These are phyloP conservation scores for Morelia viridis DNA, from an alignment of 2,797 vertebrate species.

Conservation along the genomic window DNA sequence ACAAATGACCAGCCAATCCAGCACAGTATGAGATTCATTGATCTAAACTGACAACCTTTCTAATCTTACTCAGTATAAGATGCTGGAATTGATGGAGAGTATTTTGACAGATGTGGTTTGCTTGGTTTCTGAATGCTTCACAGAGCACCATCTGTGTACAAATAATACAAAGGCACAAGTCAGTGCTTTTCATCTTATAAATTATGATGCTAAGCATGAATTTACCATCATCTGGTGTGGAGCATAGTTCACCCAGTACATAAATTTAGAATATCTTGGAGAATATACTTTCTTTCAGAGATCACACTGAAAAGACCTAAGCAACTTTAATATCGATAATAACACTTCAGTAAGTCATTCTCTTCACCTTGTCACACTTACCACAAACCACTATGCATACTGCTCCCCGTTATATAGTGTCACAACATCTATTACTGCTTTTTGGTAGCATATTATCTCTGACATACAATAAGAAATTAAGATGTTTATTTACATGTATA, in stretches of 20 bases:
- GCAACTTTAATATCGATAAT: constrained; percentile 14
- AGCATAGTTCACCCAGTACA: constrained; percentile 20
- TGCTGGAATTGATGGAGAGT: constrained; percentile 26
- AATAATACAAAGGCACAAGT: constrained; percentile 36
- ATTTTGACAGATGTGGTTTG: constrained; percentile 42
- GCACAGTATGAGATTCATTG: constrained; percentile 16
- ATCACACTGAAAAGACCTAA: constrained; percentile 8
- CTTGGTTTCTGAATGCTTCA: constrained; percentile 40
- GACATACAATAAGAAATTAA: neutral
- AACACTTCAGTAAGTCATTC: constrained; percentile 15
- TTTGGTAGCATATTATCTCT: neutral
- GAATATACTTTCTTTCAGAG: constrained; percentile 17
- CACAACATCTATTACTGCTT: neutral
- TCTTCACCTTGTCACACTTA: neutral
- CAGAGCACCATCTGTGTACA: constrained; percentile 41
- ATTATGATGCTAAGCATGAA: constrained; percentile 40
- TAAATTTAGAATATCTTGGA: constrained; percentile 21
- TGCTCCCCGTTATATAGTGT: neutral
- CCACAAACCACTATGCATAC: neutral
- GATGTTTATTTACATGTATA: neutral
- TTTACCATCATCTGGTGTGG: constrained; percentile 32
- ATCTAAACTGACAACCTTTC: constrained; percentile 43
- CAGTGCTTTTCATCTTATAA: constrained; percentile 38
- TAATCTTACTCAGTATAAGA: constrained; percentile 26
- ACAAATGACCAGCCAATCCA: constrained; percentile 29